Evolutionary conservation across 2,797 vertebrate genomes (phyloP).

Genomic region (Astyanax mexicanus): DNA sequence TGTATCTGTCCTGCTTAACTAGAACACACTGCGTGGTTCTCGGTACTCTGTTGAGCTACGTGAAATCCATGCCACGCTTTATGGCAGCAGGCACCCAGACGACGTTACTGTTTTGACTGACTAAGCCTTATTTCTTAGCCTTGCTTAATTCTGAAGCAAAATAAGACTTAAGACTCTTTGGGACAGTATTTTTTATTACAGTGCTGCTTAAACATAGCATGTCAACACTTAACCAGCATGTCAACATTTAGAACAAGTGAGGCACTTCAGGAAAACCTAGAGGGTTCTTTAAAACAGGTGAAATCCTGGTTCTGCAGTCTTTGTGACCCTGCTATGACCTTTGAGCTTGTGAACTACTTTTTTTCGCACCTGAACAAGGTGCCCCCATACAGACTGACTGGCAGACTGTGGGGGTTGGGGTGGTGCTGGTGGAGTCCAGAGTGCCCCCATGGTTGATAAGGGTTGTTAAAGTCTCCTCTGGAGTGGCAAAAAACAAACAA

Average conservation of each 20-base stretch:
- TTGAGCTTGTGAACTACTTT: slow-evolving; percentile 1
- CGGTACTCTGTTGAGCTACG: slow-evolving; percentile 46
- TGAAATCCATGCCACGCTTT: slow-evolving; percentile 51
- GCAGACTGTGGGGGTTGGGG: too few species aligned
- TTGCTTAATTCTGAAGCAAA: not conserved
- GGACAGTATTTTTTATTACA: not conserved
- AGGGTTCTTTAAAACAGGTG: not conserved
- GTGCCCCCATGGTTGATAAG: too few species aligned
- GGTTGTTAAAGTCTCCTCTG: too few species aligned
- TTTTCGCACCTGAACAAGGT: not conserved
- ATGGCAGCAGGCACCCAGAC: slow-evolving; percentile 48
- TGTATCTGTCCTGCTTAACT: slow-evolving; percentile 32
- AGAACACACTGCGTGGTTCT: slow-evolving; percentile 40
- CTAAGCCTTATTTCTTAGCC: not conserved
- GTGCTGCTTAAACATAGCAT: not conserved
- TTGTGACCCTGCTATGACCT: not conserved
- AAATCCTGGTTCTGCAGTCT: not conserved
- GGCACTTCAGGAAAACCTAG: not conserved
- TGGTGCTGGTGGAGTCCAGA: too few species aligned
- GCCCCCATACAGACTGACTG: too few species aligned
- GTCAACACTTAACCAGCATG: not conserved
- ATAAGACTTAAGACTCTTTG: too few species aligned
- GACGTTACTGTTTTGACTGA: not conserved
- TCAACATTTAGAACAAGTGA: not conserved
- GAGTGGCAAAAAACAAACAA: too few species aligned